Evolutionary conservation across 2,888 invertebrate genomes (phyloP).

Genomic region (Andrena hattorfiana): DNA sequence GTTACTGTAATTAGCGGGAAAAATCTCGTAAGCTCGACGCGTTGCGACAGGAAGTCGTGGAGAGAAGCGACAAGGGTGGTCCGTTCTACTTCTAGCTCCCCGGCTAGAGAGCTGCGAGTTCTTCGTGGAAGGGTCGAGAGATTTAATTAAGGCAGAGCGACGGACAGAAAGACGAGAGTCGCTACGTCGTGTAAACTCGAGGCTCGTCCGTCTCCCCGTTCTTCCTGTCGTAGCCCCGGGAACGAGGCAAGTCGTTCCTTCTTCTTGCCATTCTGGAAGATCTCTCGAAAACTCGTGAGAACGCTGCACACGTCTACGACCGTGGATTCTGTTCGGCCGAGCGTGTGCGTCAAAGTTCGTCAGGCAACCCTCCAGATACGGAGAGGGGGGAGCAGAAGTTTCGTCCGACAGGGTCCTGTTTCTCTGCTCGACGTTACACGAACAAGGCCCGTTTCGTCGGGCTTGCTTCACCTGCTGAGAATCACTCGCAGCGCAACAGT

Average conservation of each 20-base stretch:
- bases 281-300: constrained; percentile 69
- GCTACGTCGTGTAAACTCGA: constrained; percentile 72
- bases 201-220: constrained; percentile 43
- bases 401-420: constrained; percentile 41
- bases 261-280: constrained; percentile 61
- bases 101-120: constrained; percentile 55
- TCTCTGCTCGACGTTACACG: constrained; percentile 31
- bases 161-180: constrained; percentile 75
- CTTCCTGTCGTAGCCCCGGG: constrained; percentile 51
- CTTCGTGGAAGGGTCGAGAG: constrained; percentile 75
- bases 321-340: constrained; percentile 64
- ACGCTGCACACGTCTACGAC: constrained; percentile 66
- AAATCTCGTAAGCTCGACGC: constrained; percentile 47
- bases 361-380: constrained; percentile 54
- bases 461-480: constrained; percentile 29
- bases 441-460: constrained; percentile 15
- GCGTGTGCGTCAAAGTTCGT: constrained; percentile 68
- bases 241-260: constrained; percentile 62
- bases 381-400: constrained; percentile 46
- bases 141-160: constrained; percentile 79
- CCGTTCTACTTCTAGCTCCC: constrained; percentile 55
- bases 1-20: constrained; percentile 18
- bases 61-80: constrained; percentile 38
- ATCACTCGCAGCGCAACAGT: not conserved
- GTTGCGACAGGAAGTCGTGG: constrained; percentile 48